Base-by-base conservation (phyloP, 2,888 invertebrate species). In the Morpho achilles region DNA sequence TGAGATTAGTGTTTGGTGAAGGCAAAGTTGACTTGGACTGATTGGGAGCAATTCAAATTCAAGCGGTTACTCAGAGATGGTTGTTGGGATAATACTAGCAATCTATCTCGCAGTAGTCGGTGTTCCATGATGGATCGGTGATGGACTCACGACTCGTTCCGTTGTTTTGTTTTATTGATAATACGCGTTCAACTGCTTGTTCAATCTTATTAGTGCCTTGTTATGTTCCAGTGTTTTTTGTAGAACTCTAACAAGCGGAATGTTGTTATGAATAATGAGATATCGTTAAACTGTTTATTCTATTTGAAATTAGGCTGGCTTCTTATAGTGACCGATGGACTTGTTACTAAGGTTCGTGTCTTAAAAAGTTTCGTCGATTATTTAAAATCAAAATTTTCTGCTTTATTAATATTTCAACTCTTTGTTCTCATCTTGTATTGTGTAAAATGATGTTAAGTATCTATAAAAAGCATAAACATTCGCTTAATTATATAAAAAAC, bases 131-230 rank as follows among this genome's bases (percentile, higher is more conserved):
- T 85, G 83, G 87, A 85, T 82, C 82, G 79, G 77, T 81, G 87
- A 88, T 85, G 87, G 80, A 81, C 83, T 86, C 84, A 84, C 87
- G 87, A 85, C 80, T 83, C 68, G 78, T 75, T 76, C 71, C 76
- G 80, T 87, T 84, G 81, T 84, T 85, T 84, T 86, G 80, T 77
- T 80, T 80, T 79, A 80, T 83, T 80, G 77, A 76, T 87, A 83
- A 84, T 54, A 85, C 79, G 76, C 75, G 72, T 71, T 73, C 76
- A 76, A 71, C 76, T 73, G 80, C 78, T 80, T 76, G 77, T 82
- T 80, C 74, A 72, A 74, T 69, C 71, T 69, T 75, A 79, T 83
- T 84, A 81, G 80, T 75, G 74, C 77, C 84, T 87, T 81, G 87
- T 86, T 87, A 84, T 76, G 73, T 80, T 80, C 81, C 79, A 81